Base-by-base conservation (phyloP, 2,113 vertebrate genomes). In the Furnarius figulus region DNA sequence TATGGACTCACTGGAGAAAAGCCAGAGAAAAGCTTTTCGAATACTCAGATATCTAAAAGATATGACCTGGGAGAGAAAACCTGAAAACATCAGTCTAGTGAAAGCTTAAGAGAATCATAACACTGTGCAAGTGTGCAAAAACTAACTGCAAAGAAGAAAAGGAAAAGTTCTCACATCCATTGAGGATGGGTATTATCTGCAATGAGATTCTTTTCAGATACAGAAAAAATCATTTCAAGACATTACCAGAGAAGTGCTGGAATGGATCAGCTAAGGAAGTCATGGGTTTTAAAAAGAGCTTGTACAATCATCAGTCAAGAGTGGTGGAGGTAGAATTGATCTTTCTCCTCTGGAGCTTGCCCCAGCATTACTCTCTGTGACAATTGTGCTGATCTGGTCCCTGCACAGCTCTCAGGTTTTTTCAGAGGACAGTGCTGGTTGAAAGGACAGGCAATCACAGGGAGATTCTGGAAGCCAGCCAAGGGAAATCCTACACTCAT, bases 81-180 rank as follows among this genome's bases (percentile, higher is more conserved):
- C 6, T 56, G 33, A 61, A 56, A 92, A 52, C n/a, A 33, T 12
- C 25, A 46, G 22, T 37, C 17, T 40, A 75, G 35, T 21, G 56
- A 84, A 84, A 30, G 18, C 30, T 47, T 59, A 35, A 77, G 33
- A 58, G 23, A 81, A 59, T 22, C 12, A 1, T 14, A 77, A 62
- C 65, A 46, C 30, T n/a, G 19, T 7, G 27, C 5, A 31, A 58
- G 28, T 3, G 1, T 46, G 53, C 30, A 89, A 81, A 87, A 89
- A 58, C 25, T 17, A 72, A 44, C 73, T 85, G 47, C 65, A 74
- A 66, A 73, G n/a, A 77, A n/a, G 28, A 58, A 73, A 63, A 28
- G 0, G 2, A 82, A 37, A 30, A 47, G 31, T 33, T 81, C 42
- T 74, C 4, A 2, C 0, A 3, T 33, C 33, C 42, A 30, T 3